Percentiles rank a stretch among this genome's conserved stretches.
phyloP scores from a whole-genome alignment of 1,140 invertebrate genomes.

The Diorhabda elongata region DNA sequence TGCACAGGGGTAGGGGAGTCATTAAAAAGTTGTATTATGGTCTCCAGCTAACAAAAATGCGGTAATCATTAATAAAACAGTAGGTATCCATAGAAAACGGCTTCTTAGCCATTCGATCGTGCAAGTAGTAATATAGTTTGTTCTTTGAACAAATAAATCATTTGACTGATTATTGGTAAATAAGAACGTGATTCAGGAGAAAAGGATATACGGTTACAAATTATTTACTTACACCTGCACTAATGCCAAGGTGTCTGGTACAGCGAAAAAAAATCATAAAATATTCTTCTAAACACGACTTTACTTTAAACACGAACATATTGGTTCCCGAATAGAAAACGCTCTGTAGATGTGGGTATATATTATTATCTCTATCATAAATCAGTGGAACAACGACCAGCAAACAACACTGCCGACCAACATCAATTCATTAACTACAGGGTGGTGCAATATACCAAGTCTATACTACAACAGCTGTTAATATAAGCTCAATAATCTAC shows the following conservation, averaged over 20 bases:
- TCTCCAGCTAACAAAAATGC: constrained; percentile 8
- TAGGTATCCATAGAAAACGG: constrained; percentile 39
- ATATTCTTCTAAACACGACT: constrained; percentile 18
- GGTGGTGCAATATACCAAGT: neutral
- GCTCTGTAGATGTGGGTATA: constrained; percentile 10
- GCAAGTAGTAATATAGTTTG: constrained; percentile 32
- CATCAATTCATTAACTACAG: neutral
- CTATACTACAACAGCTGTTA: too few relatives aligned
- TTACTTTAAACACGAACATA: constrained; percentile 21
- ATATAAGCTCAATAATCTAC: too few relatives aligned
- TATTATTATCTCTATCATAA: constrained; percentile 16
- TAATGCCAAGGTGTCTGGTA: constrained; percentile 19
- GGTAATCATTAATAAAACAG: constrained; percentile 43
- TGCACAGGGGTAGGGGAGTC: too few relatives aligned
- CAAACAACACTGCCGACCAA: neutral
- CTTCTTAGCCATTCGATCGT: constrained; percentile 38
- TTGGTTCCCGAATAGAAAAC: constrained; percentile 5
- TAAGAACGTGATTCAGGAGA: constrained; percentile 28
- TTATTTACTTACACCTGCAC: constrained; percentile 26
- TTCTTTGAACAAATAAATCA: constrained; percentile 34
- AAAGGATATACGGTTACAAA: constrained; percentile 26
- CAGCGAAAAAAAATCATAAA: constrained; percentile 19
- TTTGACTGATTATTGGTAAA: constrained; percentile 35
- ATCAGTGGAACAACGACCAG: neutral
- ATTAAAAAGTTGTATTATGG: too few relatives aligned